Percentiles rank a stretch among this genome's conserved stretches.
Conservation (phyloP, 2,113 vertebrate species). For the Macquaria ambigua region DNA sequence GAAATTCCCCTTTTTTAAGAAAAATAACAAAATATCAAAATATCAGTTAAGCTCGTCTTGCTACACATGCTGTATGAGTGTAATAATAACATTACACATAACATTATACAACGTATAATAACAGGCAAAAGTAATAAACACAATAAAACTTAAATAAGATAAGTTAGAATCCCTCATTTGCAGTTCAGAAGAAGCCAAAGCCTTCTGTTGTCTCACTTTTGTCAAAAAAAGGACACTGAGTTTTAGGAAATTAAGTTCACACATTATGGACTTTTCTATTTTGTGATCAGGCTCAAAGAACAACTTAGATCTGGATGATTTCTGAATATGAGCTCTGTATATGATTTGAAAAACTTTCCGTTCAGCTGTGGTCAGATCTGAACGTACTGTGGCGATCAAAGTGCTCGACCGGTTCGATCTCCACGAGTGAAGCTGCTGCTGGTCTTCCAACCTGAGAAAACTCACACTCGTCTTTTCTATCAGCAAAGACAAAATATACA, state of each 20-base stretch:
- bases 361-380: not conserved
- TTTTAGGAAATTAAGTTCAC: not conserved
- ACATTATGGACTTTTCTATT: not conserved
- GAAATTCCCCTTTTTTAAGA: conserved; percentile 25
- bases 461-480: not conserved
- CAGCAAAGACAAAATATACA: not conserved
- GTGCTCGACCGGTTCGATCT: not conserved
- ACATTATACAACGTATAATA: no score
- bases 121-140: conserved; percentile 39
- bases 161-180: conserved; percentile 35
- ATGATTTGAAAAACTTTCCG: not conserved
- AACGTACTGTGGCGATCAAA: not conserved
- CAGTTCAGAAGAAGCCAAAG: not conserved
- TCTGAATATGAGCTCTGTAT: not conserved
- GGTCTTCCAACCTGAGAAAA: conserved; percentile 4
- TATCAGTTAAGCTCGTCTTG: conserved; percentile 10
- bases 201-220: not conserved
- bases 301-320: not conserved
- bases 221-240: not conserved
- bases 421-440: not conserved
- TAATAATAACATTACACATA: no score
- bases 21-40: not conserved
- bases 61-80: conserved; percentile 27
- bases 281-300: not conserved
- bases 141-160: conserved; percentile 62